Evolutionary conservation across 1,140 invertebrate genomes (phyloP).

Genomic region (Leptinotarsa defecta): DNA sequence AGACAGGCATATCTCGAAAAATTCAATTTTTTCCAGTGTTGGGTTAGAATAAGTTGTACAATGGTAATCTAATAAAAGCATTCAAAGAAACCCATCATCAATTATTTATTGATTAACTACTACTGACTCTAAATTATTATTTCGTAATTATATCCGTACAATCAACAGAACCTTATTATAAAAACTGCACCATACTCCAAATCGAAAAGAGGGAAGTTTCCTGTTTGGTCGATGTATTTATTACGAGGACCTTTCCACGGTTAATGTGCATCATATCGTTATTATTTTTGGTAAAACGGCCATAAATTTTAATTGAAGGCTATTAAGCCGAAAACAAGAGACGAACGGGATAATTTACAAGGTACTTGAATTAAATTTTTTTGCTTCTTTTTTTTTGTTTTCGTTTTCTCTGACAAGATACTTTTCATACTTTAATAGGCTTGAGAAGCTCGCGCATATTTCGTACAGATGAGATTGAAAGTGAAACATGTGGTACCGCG

Average conservation of each 20-base stretch:
- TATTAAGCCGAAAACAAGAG: slow-evolving; percentile 12
- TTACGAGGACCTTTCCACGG: not conserved
- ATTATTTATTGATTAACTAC: too few species aligned
- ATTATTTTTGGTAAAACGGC: slow-evolving; percentile 16
- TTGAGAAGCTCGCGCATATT: not conserved
- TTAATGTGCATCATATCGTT: not conserved
- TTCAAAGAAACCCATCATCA: too few species aligned
- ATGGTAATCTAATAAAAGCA: too few species aligned
- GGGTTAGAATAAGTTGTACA: too few species aligned
- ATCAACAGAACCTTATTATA: too few species aligned
- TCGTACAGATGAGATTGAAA: not conserved
- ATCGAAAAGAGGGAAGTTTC: too few species aligned
- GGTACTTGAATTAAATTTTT: not conserved
- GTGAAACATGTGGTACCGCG: not conserved
- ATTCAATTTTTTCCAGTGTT: too few species aligned
- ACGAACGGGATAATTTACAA: not conserved
- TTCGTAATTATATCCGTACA: too few species aligned
- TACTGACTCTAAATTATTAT: too few species aligned
- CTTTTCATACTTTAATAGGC: not conserved
- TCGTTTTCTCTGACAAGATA: too few species aligned
- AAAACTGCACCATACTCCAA: too few species aligned
- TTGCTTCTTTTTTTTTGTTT: not conserved
- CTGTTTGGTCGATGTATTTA: not conserved
- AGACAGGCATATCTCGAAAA: too few species aligned
- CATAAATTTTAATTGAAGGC: slow-evolving; percentile 23